Evolutionary conservation across 2,888 invertebrate genomes (phyloP).

Genomic region (Lasius platythorax): DNA sequence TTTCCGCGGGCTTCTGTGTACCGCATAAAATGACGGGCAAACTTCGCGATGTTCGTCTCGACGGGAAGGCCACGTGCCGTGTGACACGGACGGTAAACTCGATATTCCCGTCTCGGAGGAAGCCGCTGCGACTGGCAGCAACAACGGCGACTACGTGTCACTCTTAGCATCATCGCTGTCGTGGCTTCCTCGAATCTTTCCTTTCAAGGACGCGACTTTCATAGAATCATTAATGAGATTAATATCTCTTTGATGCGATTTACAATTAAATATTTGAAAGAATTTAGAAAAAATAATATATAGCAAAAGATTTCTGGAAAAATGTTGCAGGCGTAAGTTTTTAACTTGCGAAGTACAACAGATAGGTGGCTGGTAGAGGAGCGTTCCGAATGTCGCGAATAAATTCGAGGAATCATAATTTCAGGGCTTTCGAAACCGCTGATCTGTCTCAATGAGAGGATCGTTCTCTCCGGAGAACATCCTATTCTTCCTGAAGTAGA

Average conservation of each 20-base stretch:
- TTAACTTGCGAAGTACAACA: background rate
- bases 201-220: constrained; percentile 8
- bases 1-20: constrained; percentile 43
- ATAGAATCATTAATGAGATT: constrained; percentile 37
- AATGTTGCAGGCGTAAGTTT: background rate
- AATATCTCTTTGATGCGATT: background rate
- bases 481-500: background rate
- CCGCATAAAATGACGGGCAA: constrained; percentile 60
- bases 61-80: constrained; percentile 63
- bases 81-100: constrained; percentile 61
- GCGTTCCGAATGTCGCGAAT: constrained; percentile 25
- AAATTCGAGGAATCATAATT: constrained; percentile 30
- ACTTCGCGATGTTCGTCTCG: constrained; percentile 63
- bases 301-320: background rate
- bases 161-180: constrained; percentile 41
- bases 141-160: constrained; percentile 55
- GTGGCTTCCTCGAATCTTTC: constrained; percentile 51
- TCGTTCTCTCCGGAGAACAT: background rate
- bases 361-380: background rate
- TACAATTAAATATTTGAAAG: background rate
- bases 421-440: constrained; percentile 6
- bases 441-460: constrained; percentile 8
- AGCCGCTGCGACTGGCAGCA: constrained; percentile 50
- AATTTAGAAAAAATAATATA: background rate
- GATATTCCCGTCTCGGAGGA: constrained; percentile 60